phyloP scores from a whole-genome alignment of 1,140 invertebrate species.

The Drosophila pallidifrons region DNA sequence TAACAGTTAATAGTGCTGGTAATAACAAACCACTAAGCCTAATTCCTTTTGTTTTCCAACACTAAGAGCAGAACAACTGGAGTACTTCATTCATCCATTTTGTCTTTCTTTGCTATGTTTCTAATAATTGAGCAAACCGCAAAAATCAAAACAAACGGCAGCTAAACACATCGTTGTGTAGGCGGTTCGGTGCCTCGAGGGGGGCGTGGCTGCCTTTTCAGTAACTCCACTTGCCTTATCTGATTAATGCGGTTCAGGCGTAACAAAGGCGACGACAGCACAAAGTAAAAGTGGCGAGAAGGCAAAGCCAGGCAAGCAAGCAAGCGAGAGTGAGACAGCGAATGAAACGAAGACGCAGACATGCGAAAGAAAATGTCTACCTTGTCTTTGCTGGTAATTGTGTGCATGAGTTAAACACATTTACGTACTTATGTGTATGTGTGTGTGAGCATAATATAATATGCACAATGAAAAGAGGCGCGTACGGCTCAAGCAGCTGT shows the following conservation, averaged over 20 bases:
- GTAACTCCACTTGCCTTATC: conserved; percentile 44
- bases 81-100: neutral
- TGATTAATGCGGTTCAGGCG: conserved; percentile 41
- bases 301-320: neutral
- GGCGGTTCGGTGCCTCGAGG: conserved; percentile 15
- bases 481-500: conserved; percentile 9
- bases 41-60: neutral
- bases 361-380: conserved; percentile 26
- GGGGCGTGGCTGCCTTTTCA: conserved; percentile 3
- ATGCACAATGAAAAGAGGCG: neutral
- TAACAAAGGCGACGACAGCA: conserved; percentile 43
- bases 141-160: conserved; percentile 18
- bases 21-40: neutral
- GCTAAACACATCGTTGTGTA: conserved; percentile 16
- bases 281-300: conserved; percentile 33
- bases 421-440: neutral
- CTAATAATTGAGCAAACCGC: conserved; percentile 25
- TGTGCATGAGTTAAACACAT: conserved; percentile 17
- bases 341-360: neutral
- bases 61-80: neutral
- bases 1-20: neutral
- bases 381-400: conserved; percentile 27
- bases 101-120: conserved; percentile 1
- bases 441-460: conserved; percentile 2
- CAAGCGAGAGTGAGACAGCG: neutral